These are phyloP conservation scores for Capreolus pygargus DNA, from an alignment of 2,113 vertebrate genomes.

Conservation along the genomic window DNA sequence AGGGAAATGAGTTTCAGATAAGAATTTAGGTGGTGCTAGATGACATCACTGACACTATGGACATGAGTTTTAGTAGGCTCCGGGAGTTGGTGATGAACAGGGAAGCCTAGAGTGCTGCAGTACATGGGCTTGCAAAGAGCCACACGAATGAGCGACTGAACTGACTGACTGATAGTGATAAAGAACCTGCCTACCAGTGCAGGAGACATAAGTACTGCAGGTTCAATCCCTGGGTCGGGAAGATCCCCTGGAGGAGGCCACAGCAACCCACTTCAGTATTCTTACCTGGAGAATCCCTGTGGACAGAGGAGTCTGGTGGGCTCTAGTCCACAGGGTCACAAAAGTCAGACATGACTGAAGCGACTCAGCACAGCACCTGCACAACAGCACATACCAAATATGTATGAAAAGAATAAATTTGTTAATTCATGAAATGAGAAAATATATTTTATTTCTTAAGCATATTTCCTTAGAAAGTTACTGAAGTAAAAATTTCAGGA, in stretches of 20 bases:
- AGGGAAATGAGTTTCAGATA: background rate
- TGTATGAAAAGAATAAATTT: background rate
- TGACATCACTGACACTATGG: rapidly evolving
- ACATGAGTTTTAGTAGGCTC: background rate
- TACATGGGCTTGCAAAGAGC: background rate
- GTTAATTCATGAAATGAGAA: background rate
- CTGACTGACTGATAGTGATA: background rate
- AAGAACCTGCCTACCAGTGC: background rate
- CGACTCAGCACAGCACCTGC: background rate
- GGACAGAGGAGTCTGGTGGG: background rate
- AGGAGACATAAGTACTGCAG: background rate
- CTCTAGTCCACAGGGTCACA: background rate
- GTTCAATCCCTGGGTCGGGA: background rate
- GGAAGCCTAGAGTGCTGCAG: background rate
- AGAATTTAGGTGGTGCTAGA: background rate
- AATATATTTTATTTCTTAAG: background rate
- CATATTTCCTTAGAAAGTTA: background rate
- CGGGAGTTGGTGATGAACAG: background rate
- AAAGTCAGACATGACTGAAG: background rate
- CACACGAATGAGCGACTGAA: rapidly evolving
- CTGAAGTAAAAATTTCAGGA: background rate
- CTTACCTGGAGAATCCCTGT: background rate
- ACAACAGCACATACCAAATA: background rate
- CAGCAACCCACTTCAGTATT: background rate
- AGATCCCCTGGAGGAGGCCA: background rate